Conservation (phyloP, 1,140 invertebrate species). For the Calephelis virginiensis region DNA sequence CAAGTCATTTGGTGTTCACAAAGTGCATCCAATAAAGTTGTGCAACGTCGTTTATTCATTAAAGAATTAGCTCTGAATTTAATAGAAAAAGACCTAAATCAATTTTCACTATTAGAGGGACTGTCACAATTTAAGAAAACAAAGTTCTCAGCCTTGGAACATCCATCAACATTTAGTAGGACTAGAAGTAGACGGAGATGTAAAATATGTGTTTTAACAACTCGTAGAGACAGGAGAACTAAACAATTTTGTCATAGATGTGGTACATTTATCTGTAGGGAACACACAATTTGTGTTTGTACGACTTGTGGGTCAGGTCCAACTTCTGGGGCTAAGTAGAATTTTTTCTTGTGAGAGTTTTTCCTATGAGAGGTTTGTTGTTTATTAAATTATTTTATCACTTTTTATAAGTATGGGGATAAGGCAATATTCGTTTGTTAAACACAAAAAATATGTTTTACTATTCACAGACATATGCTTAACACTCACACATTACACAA, state of each 20-base stretch:
- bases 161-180: constrained; percentile 30
- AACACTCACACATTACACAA: too few relatives aligned
- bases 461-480: too few relatives aligned
- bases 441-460: too few relatives aligned
- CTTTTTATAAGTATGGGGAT: not conserved
- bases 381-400: not conserved
- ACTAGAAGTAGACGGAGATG: constrained; percentile 52
- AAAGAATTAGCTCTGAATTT: constrained; percentile 62
- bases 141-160: constrained; percentile 24
- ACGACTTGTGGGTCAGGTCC: constrained; percentile 35
- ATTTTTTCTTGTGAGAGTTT: not conserved
- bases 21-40: constrained; percentile 37
- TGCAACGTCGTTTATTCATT: constrained; percentile 64
- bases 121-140: constrained; percentile 15
- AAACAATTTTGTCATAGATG: constrained; percentile 59
- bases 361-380: too few relatives aligned
- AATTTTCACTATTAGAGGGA: constrained; percentile 16
- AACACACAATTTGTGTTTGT: constrained; percentile 55
- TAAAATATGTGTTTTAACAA: constrained; percentile 49
- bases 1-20: constrained; percentile 66
- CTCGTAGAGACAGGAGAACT: constrained; percentile 57
- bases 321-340: not conserved
- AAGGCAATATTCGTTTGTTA: too few relatives aligned
- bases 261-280: constrained; percentile 59
- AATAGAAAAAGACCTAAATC: constrained; percentile 41